Conservation (phyloP, 2,888 invertebrate species). For the Herminia tarsipennalis region DNA sequence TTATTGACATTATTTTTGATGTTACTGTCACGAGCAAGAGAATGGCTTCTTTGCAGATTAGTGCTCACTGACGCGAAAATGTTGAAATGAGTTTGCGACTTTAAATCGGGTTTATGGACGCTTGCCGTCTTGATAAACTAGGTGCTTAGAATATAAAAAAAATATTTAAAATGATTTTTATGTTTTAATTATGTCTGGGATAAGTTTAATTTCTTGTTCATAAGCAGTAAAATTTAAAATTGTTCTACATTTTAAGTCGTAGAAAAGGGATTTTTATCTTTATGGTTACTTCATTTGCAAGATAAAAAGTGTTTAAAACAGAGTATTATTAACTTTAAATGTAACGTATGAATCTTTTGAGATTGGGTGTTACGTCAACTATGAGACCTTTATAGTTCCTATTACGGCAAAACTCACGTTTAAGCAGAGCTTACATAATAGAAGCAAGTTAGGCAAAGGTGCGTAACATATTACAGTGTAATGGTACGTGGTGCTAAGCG, state of each 20-base stretch:
- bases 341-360: too few relatives aligned
- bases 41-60: conserved; percentile 45
- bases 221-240: not conserved
- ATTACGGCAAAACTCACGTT: too few relatives aligned
- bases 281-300: not conserved
- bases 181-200: conserved; percentile 32
- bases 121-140: conserved; percentile 41
- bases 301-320: not conserved
- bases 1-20: conserved; percentile 58
- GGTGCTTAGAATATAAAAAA: conserved; percentile 31
- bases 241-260: not conserved
- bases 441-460: too few relatives aligned
- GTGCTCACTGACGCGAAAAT: conserved; percentile 44
- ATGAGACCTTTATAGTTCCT: too few relatives aligned
- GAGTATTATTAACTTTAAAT: too few relatives aligned
- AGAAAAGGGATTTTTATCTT: not conserved
- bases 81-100: conserved; percentile 43
- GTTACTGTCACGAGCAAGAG: conserved; percentile 50
- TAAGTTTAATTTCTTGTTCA: conserved; percentile 13
- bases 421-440: too few relatives aligned
- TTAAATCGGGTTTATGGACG: conserved; percentile 43
- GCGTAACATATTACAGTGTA: not conserved
- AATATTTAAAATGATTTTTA: conserved; percentile 27
- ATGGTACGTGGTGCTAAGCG: not conserved
- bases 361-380: too few relatives aligned